Base-by-base conservation (phyloP, 2,113 vertebrate species). In the Platysteira castanea region DNA sequence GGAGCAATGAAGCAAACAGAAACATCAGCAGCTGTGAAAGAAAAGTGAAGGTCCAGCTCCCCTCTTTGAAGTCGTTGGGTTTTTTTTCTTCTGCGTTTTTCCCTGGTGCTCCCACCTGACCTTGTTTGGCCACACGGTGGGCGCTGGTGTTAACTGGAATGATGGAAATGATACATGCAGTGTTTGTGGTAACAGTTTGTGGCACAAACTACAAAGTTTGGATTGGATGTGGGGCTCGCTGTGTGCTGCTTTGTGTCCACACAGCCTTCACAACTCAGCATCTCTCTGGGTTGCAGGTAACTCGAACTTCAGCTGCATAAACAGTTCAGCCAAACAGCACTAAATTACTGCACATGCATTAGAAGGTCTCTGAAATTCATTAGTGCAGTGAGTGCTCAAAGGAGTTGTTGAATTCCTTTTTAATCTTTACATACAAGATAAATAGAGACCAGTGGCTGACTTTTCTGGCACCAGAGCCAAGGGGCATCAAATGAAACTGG, bases 1-100 rank as follows among this genome's bases (percentile, higher is more conserved):
- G 59, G 65, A 91, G 76, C 47, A 94, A 16, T 50, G 87, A 64
- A 93, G 59, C 80, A 78, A 87, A 84, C 56, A 94, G 70, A 82
- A 64, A 63, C 37, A 59, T 52, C 67, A 83, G 42, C 71, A 65
- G 33, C 90, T 93, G 19, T 53, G 39, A 77, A 69, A 73, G 22
- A 80, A 79, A 94, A 91, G 84, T 77, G 79, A 91, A 93, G 42
- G 41, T 94, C 70, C 50, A 15, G 18, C 21, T 87, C 21, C 50
- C 31, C 4, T 74, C 30, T 61, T 82, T 50, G 50, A 87, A 85
- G 44, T 47, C 17, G 21, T 7, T 46, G 15, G 61, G 28, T 0
- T 49, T 63, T 50, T 54, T 52, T 22, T 3, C n/a, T 52, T 52
- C 17, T 42, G 7, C 0, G 0, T 89, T 93, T 78, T 44, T 3